phyloP scores from a whole-genome alignment of 37 sponge, comb jelly and placozoan species.

The Trichoplax adhaerens region DNA sequence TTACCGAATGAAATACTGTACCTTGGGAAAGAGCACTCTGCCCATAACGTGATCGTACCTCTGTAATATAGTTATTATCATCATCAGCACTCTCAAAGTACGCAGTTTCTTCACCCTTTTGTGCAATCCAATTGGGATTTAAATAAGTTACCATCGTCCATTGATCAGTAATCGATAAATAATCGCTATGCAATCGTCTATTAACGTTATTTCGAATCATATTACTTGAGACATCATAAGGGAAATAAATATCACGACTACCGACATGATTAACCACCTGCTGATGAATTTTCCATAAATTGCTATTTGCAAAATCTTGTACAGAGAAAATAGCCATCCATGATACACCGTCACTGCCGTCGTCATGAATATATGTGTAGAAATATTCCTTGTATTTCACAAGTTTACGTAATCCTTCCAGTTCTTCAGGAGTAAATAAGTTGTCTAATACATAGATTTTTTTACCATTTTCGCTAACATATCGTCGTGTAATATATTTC shows the following conservation, averaged over 20 bases:
- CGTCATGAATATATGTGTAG: too few species aligned
- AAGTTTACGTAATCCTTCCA: too few species aligned
- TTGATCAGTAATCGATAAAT: background rate
- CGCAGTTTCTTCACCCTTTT: background rate
- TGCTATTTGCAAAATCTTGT: background rate
- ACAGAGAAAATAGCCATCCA: too few species aligned
- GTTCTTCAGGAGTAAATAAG: too few species aligned
- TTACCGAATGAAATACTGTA: too few species aligned
- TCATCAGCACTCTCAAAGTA: constrained; percentile 2
- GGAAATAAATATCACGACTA: constrained; percentile 1
- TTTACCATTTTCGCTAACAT: too few species aligned
- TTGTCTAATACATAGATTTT: too few species aligned
- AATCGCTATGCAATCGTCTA: constrained; percentile 10
- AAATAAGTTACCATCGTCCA: background rate
- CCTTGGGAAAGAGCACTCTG: too few species aligned
- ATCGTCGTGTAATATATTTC: too few species aligned
- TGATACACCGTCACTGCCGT: too few species aligned
- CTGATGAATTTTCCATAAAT: constrained; percentile 2
- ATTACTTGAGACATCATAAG: constrained; percentile 8
- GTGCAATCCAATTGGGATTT: background rate
- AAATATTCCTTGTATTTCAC: too few species aligned
- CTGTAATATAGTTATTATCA: background rate
- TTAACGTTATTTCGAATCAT: constrained; percentile 1
- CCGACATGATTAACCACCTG: constrained; percentile 4
- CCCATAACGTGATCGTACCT: too few species aligned